These are phyloP conservation scores for Monarcha castaneiventris DNA, from an alignment of 2,113 vertebrate genomes.

Conservation along the genomic window DNA sequence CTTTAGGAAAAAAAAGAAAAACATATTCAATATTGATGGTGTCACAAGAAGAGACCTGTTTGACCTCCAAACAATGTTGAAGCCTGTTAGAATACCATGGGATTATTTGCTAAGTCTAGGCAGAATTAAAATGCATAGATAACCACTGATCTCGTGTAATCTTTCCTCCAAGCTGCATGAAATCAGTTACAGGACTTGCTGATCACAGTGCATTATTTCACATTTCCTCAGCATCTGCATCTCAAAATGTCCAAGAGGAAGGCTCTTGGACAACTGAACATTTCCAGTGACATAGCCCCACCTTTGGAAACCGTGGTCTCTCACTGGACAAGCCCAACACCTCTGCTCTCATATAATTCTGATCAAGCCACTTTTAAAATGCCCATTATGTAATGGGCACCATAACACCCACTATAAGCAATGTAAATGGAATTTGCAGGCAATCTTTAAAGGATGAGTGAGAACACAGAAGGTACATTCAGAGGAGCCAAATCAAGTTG, in stretches of 20 bases:
- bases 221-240: neutral
- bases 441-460: neutral
- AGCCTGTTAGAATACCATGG: neutral
- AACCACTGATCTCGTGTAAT: neutral
- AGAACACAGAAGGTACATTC: neutral
- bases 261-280: neutral
- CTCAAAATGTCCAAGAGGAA: neutral
- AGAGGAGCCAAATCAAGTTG: neutral
- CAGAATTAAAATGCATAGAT: neutral
- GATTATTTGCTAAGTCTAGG: neutral
- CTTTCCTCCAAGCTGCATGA: neutral
- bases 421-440: neutral
- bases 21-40: neutral
- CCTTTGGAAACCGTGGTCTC: neutral
- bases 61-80: rapidly evolving
- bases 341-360: neutral
- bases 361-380: neutral
- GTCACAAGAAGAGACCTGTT: neutral
- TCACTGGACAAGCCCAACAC: neutral
- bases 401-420: neutral
- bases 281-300: neutral
- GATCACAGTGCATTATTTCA: neutral
- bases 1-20: neutral
- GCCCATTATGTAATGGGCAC: neutral
- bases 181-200: neutral